Conservation (phyloP, 1,140 invertebrate species). For the Contarinia nasturtii region DNA sequence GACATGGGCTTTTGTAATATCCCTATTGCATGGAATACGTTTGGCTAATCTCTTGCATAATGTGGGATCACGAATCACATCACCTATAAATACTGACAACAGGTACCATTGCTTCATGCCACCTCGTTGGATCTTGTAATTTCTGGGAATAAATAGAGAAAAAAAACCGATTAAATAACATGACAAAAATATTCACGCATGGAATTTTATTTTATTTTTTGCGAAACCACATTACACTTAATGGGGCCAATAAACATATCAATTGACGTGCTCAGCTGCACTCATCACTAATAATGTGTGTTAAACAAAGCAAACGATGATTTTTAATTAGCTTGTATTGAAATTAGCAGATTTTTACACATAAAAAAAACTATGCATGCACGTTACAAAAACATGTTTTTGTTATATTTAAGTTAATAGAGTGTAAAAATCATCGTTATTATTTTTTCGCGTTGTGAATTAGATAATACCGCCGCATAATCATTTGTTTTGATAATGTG, state of each 20-base stretch:
- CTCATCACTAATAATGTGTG: neutral
- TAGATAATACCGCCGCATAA: no score
- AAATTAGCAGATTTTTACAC: no score
- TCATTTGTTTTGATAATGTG: no score
- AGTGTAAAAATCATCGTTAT: no score
- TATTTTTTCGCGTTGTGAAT: no score
- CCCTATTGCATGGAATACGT: slow-evolving; percentile 26
- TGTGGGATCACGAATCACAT: slow-evolving; percentile 54
- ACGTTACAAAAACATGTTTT: no score
- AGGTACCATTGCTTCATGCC: slow-evolving; percentile 59
- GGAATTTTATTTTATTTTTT: neutral
- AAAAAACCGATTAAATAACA: slow-evolving; percentile 1
- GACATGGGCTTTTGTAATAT: neutral
- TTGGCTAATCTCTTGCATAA: slow-evolving; percentile 60
- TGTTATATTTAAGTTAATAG: no score
- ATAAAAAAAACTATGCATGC: no score
- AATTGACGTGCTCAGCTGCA: neutral
- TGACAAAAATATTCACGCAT: neutral
- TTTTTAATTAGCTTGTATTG: no score
- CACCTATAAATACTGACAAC: slow-evolving; percentile 61
- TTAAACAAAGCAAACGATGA: no score
- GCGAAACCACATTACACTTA: neutral
- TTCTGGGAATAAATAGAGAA: slow-evolving; percentile 31
- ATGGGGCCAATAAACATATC: neutral
- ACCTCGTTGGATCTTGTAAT: slow-evolving; percentile 50